Conservation (phyloP, 2,113 vertebrate species). For the Callopanchax toddi region DNA sequence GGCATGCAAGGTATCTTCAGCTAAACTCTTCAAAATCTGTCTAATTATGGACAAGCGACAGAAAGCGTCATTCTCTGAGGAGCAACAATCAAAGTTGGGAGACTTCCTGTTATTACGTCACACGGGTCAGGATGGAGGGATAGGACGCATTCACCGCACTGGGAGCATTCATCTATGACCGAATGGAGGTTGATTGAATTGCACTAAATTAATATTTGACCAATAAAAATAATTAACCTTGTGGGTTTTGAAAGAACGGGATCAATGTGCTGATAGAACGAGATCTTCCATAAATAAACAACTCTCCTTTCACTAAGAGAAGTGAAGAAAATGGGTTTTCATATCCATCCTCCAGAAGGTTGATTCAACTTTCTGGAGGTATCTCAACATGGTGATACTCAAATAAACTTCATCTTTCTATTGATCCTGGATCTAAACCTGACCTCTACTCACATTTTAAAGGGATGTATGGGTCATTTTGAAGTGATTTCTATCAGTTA, state of each 20-base stretch:
- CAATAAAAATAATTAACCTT: not conserved
- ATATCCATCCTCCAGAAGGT: too few relatives aligned
- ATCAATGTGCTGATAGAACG: not conserved
- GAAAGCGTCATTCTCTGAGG: not conserved
- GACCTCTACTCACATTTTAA: too few relatives aligned
- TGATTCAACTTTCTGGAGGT: too few relatives aligned
- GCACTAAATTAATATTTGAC: too few relatives aligned
- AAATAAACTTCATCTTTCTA: constrained; percentile 2
- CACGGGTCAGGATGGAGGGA: too few relatives aligned
- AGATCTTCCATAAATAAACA: not conserved
- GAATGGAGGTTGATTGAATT: too few relatives aligned
- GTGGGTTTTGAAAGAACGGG: not conserved
- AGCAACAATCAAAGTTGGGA: not conserved
- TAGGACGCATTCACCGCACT: too few relatives aligned
- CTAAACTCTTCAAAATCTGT: constrained; percentile 33
- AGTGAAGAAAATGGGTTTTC: too few relatives aligned
- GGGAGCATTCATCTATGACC: too few relatives aligned
- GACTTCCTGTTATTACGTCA: constrained; percentile 3
- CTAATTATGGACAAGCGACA: not conserved
- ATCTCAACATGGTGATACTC: not conserved
- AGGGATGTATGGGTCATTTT: too few relatives aligned
- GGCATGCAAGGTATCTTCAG: constrained; percentile 9
- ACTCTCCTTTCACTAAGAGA: not conserved
- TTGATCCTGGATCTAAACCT: too few relatives aligned
- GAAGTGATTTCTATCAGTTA: too few relatives aligned